Conservation (phyloP, 2,113 vertebrate genomes). For the Platysteira castanea region DNA sequence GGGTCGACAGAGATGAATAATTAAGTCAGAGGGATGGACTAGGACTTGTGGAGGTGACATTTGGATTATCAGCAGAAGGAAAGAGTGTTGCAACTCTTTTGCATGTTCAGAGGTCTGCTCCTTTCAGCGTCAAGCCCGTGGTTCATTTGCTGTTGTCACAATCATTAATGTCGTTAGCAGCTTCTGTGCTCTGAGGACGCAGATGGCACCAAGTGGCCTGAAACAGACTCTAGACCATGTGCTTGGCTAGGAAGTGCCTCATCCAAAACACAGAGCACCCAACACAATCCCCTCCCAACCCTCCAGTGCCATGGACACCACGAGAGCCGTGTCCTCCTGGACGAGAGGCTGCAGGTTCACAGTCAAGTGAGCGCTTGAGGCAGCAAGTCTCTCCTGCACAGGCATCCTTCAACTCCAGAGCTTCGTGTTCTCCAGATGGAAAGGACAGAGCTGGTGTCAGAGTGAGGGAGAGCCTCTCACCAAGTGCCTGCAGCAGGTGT, state of each 20-base stretch:
- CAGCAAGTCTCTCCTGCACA: not conserved
- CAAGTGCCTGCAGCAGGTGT: not conserved
- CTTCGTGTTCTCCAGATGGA: not conserved
- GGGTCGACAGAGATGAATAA: not conserved
- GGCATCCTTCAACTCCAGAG: not conserved
- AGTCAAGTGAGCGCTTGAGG: not conserved
- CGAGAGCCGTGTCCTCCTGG: not conserved
- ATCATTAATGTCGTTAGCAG: not conserved
- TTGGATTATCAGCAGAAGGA: not conserved
- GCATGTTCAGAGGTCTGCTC: not conserved
- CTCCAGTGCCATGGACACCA: not conserved
- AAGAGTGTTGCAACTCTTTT: not conserved
- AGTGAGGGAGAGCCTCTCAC: not conserved
- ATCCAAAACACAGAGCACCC: not conserved
- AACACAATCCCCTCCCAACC: not conserved
- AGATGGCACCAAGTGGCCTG: not conserved
- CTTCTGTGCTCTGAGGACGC: not conserved
- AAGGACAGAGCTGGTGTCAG: not conserved
- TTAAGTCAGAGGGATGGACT: not conserved
- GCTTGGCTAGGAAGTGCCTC: not conserved
- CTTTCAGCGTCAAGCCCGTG: not conserved
- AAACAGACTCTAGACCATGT: not conserved
- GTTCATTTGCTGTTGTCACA: constrained; percentile 26
- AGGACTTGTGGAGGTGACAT: constrained; percentile 25
- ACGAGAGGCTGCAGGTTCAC: not conserved